phyloP scores from a whole-genome alignment of 2,888 invertebrate genomes.

The Drosophila ochracea region DNA sequence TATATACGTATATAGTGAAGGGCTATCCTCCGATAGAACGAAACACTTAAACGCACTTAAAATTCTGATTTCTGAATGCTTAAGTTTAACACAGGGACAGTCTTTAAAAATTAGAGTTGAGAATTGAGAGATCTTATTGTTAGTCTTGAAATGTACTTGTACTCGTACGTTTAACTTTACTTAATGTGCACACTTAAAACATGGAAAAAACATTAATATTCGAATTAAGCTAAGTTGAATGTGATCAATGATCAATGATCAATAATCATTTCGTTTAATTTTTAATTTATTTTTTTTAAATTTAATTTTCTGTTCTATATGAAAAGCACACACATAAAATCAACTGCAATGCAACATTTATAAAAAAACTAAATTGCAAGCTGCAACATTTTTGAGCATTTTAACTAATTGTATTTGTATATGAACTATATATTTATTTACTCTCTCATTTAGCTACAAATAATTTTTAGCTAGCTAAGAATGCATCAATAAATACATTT shows the following conservation, averaged over 20 bases:
- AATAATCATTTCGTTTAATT: background rate
- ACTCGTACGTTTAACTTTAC: slow-evolving; percentile 35
- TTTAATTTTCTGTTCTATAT: slow-evolving; percentile 1
- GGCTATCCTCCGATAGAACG: slow-evolving; percentile 28
- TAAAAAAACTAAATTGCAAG: slow-evolving; percentile 42
- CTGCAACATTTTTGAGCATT: slow-evolving; percentile 46
- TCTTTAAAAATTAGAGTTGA: slow-evolving; percentile 69
- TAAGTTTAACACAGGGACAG: slow-evolving; percentile 74
- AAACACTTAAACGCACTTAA: slow-evolving; percentile 29
- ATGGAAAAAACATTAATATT: slow-evolving; percentile 51
- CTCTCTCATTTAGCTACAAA: slow-evolving; percentile 52
- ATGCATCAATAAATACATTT: slow-evolving; percentile 79
- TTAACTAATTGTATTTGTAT: slow-evolving; percentile 10
- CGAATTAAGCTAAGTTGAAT: slow-evolving; percentile 25
- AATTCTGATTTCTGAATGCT: slow-evolving; percentile 45
- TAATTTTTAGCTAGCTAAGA: slow-evolving; percentile 67
- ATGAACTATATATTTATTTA: slow-evolving; percentile 25
- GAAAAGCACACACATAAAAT: slow-evolving; percentile 49
- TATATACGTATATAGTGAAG: slow-evolving; percentile 16
- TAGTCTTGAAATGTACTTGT: slow-evolving; percentile 59
- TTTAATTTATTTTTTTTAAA: background rate
- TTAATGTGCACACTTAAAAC: slow-evolving; percentile 53
- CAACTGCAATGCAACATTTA: slow-evolving; percentile 62
- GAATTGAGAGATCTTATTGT: slow-evolving; percentile 61
- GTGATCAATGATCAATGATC: slow-evolving; percentile 10